Evolutionary conservation across 2,113 vertebrate species (phyloP).

Genomic region (Corydoras sp.): DNA sequence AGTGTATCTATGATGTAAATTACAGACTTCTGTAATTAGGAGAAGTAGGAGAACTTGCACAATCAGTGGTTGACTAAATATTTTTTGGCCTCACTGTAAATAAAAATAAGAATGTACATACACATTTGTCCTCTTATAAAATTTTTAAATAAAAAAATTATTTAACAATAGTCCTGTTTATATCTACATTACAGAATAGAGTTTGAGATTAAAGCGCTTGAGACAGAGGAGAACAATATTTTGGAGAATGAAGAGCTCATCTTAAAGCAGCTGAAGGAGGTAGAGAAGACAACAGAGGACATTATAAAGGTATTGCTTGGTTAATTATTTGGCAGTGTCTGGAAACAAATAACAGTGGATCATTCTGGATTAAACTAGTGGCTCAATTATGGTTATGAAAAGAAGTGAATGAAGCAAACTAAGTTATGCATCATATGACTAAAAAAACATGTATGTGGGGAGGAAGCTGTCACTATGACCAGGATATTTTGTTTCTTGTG

Average conservation of each 20-base stretch:
- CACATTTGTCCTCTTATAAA: neutral
- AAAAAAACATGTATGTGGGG: too few relatives aligned
- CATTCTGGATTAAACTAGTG: neutral
- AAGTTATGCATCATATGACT: too few relatives aligned
- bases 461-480: too few relatives aligned
- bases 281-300: constrained; percentile 86
- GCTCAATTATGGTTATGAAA: neutral
- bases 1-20: too few relatives aligned
- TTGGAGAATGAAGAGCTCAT: constrained; percentile 79
- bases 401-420: too few relatives aligned
- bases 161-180: neutral
- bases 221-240: constrained; percentile 79
- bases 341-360: constrained; percentile 7
- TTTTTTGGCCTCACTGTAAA: too few relatives aligned
- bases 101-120: neutral
- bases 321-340: constrained; percentile 13
- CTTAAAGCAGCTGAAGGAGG: constrained; percentile 81
- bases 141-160: neutral
- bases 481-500: constrained; percentile 27
- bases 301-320: constrained; percentile 82
- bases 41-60: too few relatives aligned
- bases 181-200: constrained; percentile 70
- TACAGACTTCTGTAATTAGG: too few relatives aligned
- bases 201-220: constrained; percentile 79
- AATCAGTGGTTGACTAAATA: neutral